Evolutionary conservation across 2,797 vertebrate genomes (phyloP), one percentile per base, ranked within the genome.

Genomic region (Oreonectes daqikongensis): DNA sequence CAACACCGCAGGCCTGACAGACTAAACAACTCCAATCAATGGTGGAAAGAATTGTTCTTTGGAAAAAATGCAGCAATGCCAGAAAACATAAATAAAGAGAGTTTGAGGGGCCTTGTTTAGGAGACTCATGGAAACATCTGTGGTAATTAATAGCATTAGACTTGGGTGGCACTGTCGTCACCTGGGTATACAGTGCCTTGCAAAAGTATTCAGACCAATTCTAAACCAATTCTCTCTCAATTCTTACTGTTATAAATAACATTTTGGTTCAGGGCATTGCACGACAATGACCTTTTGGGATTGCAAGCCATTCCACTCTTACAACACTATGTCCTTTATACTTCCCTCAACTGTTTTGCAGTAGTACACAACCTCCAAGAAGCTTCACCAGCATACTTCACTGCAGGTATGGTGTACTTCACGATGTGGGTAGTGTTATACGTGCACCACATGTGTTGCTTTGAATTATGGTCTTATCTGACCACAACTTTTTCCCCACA

Each of bases 21-120:
- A 96, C 95, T 97, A 96, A 97, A 97, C 95, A 97, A 93, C 85
- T 90, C 90, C 90, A 89, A 89, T 92, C 84, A 90, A 93, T 87
- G 90, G 91, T 90, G 91, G 93, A 93, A 94, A 91, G 89, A 92
- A 92, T 91, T 87, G 92, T 92, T 93, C 88, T 83, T 87, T 59
- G 87, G 87, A 93, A 94, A 53, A 91, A 90, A 87, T 87, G 85
- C 80, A 84, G 84, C 82, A 81, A 88, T 85, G 93, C 88, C 90
- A 92, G 91, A 94, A 93, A 91, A 91, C 90, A 92, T 92, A 93
- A 92, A 94, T 92, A 93, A 89, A 85, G 85, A 59, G 46, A 57
- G 82, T 84, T 15, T 22, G 57, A 89, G 87, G 84, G 88, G 88
- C 84, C 84, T 85, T 89, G 89, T 79, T 86, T 78, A 72, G 84